Conservation (phyloP, 2,888 invertebrate species). For the Teinopalpus imperialis region DNA sequence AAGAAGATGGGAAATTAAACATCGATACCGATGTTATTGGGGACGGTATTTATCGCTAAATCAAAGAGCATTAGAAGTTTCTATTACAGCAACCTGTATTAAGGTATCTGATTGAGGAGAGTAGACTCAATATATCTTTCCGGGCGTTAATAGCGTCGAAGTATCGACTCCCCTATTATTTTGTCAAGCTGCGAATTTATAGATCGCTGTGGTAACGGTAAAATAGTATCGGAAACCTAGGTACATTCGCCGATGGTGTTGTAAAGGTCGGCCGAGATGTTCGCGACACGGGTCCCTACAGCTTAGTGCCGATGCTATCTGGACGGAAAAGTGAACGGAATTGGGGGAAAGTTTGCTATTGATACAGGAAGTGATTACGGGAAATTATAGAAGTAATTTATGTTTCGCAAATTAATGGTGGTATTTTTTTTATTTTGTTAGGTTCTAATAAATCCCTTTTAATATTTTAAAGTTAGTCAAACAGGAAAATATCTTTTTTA, state of each 20-base stretch:
- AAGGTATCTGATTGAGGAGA: conserved; percentile 79
- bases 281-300: conserved; percentile 31
- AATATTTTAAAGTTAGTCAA: no score
- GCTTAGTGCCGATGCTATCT: conserved; percentile 33
- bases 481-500: no score
- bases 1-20: conserved; percentile 6
- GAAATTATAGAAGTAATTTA: not conserved
- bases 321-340: conserved; percentile 32
- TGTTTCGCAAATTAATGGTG: not conserved
- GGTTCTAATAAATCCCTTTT: no score
- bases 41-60: conserved; percentile 29
- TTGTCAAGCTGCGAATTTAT: conserved; percentile 79
- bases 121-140: conserved; percentile 75
- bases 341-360: conserved; percentile 22
- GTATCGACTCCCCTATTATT: conserved; percentile 77
- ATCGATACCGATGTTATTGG: conserved; percentile 9
- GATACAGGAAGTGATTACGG: conserved; percentile 20
- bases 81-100: conserved; percentile 64
- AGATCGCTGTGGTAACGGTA: conserved; percentile 71
- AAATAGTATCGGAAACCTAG: conserved; percentile 44
- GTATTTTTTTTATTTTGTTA: not conserved
- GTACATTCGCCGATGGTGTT: conserved; percentile 43
- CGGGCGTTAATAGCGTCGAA: conserved; percentile 77
- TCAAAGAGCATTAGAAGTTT: conserved; percentile 42
- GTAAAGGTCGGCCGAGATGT: conserved; percentile 45